Conservation (phyloP, 1,140 invertebrate genomes). For the Arctopsyche grandis region DNA sequence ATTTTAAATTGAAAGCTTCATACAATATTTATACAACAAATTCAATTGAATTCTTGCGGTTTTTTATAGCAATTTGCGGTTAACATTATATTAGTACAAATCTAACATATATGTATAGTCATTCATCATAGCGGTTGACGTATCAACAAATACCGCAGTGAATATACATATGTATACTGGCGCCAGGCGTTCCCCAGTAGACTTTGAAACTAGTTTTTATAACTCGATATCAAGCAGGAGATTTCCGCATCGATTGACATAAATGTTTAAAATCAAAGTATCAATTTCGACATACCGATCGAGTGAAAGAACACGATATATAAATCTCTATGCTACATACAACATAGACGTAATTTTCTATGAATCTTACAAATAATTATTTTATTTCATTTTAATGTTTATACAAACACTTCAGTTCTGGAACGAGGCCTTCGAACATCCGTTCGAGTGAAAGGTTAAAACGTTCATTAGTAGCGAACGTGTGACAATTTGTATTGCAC, state of each 20-base stretch:
- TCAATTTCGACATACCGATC: background rate
- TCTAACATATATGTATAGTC: too few species aligned
- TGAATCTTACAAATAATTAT: too few species aligned
- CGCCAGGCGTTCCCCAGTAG: background rate
- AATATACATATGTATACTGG: background rate
- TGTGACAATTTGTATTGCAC: conserved; percentile 21
- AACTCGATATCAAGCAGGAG: background rate
- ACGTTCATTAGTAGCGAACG: conserved; percentile 20
- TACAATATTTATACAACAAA: too few species aligned
- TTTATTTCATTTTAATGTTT: too few species aligned
- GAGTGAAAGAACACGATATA: too few species aligned
- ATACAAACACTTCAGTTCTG: background rate
- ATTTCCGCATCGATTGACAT: background rate
- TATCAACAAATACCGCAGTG: too few species aligned
- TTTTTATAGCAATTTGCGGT: too few species aligned
- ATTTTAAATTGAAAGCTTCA: too few species aligned
- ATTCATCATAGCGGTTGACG: conserved; percentile 14
- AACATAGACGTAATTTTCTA: too few species aligned
- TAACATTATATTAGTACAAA: too few species aligned
- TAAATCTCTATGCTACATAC: too few species aligned
- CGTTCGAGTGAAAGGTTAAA: conserved; percentile 13
- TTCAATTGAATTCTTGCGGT: too few species aligned
- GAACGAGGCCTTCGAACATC: background rate
- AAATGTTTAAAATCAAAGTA: background rate
- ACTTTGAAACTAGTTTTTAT: background rate